These are phyloP conservation scores for Acanthosepion lycidas DNA, from an alignment of 2,888 invertebrate genomes.

Conservation along the genomic window DNA sequence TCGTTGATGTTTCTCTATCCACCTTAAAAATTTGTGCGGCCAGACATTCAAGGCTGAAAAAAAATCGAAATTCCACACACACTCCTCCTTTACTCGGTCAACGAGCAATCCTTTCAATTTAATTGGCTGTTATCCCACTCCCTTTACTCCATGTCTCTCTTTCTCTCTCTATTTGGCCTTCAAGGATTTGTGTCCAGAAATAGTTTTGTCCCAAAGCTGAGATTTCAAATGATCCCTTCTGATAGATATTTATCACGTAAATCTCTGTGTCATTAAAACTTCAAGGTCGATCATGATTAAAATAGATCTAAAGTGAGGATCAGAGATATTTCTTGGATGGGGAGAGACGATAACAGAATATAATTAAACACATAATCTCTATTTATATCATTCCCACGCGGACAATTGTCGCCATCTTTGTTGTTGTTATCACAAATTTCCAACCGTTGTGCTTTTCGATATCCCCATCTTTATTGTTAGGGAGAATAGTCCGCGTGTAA, in stretches of 20 bases:
- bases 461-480: too few relatives aligned
- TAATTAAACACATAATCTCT: too few relatives aligned
- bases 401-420: too few relatives aligned
- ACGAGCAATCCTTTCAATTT: background rate
- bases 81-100: background rate
- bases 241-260: background rate
- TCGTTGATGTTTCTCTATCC: background rate
- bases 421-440: too few relatives aligned
- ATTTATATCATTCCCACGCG: too few relatives aligned
- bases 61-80: background rate
- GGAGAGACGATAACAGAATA: too few relatives aligned
- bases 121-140: background rate
- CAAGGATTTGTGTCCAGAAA: slow-evolving; percentile 12
- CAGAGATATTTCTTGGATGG: too few relatives aligned
- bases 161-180: background rate
- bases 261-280: background rate
- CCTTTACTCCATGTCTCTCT: background rate
- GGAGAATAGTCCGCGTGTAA: too few relatives aligned
- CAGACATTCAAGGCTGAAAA: background rate
- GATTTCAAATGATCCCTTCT: background rate
- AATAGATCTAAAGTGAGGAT: too few relatives aligned
- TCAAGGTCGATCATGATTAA: background rate
- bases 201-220: background rate
- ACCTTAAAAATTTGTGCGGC: background rate
- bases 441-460: too few relatives aligned